Percentiles rank a stretch among this genome's conserved stretches.
phyloP scores from a whole-genome alignment of 2,113 vertebrate species.

The Coregonus clupeaformis region DNA sequence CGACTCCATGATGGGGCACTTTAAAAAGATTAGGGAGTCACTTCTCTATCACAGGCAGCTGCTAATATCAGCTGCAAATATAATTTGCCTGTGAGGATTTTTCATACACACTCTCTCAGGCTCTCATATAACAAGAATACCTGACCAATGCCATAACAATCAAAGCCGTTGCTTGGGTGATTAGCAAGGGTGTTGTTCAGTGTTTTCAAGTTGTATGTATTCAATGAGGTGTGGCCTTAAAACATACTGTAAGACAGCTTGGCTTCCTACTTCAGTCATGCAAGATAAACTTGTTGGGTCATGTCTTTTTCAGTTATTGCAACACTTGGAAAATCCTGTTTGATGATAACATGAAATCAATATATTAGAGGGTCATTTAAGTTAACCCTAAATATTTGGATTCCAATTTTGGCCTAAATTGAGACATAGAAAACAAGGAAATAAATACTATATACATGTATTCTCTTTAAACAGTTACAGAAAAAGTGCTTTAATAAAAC shows the following conservation, averaged over 20 bases:
- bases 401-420: neutral
- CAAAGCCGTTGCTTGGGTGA: too few species aligned
- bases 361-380: neutral
- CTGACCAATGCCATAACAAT: too few species aligned
- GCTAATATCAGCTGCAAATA: constrained; percentile 44
- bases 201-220: neutral
- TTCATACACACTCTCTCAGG: neutral
- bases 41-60: constrained; percentile 35
- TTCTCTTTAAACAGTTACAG: constrained; percentile 54
- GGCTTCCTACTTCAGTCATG: neutral
- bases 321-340: constrained; percentile 3
- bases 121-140: constrained; percentile 7
- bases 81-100: constrained; percentile 25
- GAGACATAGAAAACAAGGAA: constrained; percentile 13
- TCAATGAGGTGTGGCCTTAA: neutral
- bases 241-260: neutral
- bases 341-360: neutral
- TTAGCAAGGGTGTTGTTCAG: neutral
- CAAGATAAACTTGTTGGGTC: neutral
- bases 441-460: constrained; percentile 50
- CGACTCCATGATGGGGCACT: constrained; percentile 24
- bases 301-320: neutral
- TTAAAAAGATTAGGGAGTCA: constrained; percentile 39
- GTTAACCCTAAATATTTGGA: neutral
- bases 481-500: constrained; percentile 26